Conservation (phyloP, 2,888 invertebrate genomes). For the Drosophila bunnanda region DNA sequence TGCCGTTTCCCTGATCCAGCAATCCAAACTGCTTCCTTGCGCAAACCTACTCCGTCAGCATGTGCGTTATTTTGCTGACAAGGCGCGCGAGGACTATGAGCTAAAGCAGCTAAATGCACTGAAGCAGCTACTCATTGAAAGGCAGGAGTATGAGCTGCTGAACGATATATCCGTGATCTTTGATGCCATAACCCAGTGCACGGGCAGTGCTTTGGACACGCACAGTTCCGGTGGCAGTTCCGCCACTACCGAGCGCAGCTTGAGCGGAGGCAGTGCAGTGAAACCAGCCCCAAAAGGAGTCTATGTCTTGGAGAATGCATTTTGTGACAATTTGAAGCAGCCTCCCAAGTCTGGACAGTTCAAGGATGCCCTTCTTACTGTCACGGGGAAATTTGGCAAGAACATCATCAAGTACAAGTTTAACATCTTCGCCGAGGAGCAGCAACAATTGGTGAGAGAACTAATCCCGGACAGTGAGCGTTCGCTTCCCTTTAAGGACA, state of each 20-base stretch:
- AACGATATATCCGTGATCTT: slow-evolving; percentile 85
- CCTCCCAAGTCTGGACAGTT: slow-evolving; percentile 79
- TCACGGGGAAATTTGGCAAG: slow-evolving; percentile 84
- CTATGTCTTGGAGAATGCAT: slow-evolving; percentile 84
- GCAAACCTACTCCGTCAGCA: slow-evolving; percentile 82
- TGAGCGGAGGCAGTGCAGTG: slow-evolving; percentile 46
- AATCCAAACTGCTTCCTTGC: slow-evolving; percentile 82
- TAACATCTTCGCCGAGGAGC: slow-evolving; percentile 84
- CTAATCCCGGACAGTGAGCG: slow-evolving; percentile 83
- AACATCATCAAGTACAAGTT: slow-evolving; percentile 85
- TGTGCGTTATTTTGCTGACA: slow-evolving; percentile 84
- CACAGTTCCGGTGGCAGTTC: slow-evolving; percentile 84
- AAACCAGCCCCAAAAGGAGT: slow-evolving; percentile 69
- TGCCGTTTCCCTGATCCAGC: slow-evolving; percentile 79
- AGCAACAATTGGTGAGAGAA: slow-evolving; percentile 82
- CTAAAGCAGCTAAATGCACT: slow-evolving; percentile 82
- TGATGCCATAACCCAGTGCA: slow-evolving; percentile 83
- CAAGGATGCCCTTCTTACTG: slow-evolving; percentile 84
- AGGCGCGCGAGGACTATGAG: slow-evolving; percentile 83
- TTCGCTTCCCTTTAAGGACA: slow-evolving; percentile 83
- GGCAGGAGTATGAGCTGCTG: slow-evolving; percentile 83
- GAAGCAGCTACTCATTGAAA: slow-evolving; percentile 82
- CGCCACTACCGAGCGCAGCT: slow-evolving; percentile 77
- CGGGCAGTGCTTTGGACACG: slow-evolving; percentile 76
- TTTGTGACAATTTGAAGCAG: slow-evolving; percentile 83